Base-by-base conservation (phyloP, 35 echinoderm and acorn worm species). In the Apostichopus japonicus region DNA sequence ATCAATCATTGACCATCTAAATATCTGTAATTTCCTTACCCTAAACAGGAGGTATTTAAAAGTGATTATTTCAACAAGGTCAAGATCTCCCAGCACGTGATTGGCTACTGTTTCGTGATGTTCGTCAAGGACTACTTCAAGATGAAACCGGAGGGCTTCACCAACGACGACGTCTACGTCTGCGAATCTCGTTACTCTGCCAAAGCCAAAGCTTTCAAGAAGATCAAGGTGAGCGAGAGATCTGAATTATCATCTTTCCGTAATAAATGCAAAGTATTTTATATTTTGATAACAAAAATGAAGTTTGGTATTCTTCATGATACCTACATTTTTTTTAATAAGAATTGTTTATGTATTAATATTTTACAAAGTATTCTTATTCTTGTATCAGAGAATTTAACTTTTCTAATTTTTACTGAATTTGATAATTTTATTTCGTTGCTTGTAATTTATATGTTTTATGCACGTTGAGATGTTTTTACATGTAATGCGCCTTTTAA, bases 51-150 rank as follows among this genome's bases (percentile, higher is more conserved):
- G 79, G 97, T 99, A 1, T 99, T 99, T 72, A 99, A 99, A 77
- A 99, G 97, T 92, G 97, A 99, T 62, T 99, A 99, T 79, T 99
- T 95, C 97, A 99, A 99, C 92, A 96, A 95, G 56, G 97, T 95
- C 24, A 99, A 99, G 95, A 95, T 99, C n/a, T 95, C 93, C 13
- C 93, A 96, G 83, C 96, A 97, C 80, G 97, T 99, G 53, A 84
- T 96, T 33, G 95, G 93, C 44, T 90, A 96, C 56, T 99, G 97
- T 82, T 95, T 92, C 90, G 97, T 99, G 1, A 99, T 99, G 97
- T 99, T 96, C 79, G 97, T 99, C 77, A 95, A 94, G 63, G 97
- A 99, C 84, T 99, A 96, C 73, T 99, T 99, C 97, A 99, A 99
- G 83, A 93, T 81, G n/a, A 99, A 96, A 70, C 97, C 97, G 67